phyloP scores from a whole-genome alignment of 2,797 vertebrate genomes.

The Cephalopachus bancanus region DNA sequence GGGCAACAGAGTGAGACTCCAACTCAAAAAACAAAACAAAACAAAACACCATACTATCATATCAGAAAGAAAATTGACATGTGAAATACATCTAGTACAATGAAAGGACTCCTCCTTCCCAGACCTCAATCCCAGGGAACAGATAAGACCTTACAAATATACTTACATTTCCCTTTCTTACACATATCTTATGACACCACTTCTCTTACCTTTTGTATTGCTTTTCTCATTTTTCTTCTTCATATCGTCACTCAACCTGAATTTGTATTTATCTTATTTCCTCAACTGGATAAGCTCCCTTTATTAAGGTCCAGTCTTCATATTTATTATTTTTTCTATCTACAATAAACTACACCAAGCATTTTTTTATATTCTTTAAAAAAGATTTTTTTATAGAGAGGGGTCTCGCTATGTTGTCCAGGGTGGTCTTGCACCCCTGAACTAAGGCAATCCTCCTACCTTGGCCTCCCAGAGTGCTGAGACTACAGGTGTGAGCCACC shows the following conservation, averaged over 20 bases:
- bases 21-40: too few relatives aligned
- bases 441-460: too few relatives aligned
- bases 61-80: neutral
- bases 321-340: neutral
- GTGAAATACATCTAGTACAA: rapidly evolving
- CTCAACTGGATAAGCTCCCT: neutral
- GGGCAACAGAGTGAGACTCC: too few relatives aligned
- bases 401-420: too few relatives aligned
- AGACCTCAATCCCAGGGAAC: rapidly evolving
- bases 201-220: too few relatives aligned
- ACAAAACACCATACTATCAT: too few relatives aligned
- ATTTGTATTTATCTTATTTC: too few relatives aligned
- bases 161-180: rapidly evolving
- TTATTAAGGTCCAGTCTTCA: neutral
- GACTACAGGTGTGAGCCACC: too few relatives aligned
- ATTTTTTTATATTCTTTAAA: too few relatives aligned
- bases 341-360: neutral
- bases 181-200: rapidly evolving
- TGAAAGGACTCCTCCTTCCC: neutral
- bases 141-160: rapidly evolving
- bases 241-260: neutral
- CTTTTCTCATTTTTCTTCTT: neutral
- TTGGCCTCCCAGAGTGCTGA: too few relatives aligned
- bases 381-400: too few relatives aligned
- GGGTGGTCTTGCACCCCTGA: too few relatives aligned